These are phyloP conservation scores for Tragulus kanchil DNA, from an alignment of 2,113 vertebrate species.

Conservation along the genomic window DNA sequence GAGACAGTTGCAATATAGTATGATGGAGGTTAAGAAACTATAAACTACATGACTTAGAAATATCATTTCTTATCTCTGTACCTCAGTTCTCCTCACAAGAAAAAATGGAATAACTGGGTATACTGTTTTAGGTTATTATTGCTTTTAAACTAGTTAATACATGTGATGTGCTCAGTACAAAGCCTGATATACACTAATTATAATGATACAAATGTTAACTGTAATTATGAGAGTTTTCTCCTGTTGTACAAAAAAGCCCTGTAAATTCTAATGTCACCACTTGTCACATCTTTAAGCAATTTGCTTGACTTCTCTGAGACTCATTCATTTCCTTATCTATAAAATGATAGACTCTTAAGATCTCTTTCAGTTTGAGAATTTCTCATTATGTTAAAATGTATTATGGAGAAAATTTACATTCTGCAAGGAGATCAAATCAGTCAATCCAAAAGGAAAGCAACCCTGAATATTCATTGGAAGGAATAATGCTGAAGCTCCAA, in stretches of 20 bases:
- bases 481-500: too few relatives aligned
- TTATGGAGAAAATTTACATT: constrained; percentile 29
- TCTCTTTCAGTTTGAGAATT: constrained; percentile 7
- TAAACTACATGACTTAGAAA: neutral
- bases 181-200: neutral
- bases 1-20: neutral
- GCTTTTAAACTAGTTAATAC: neutral
- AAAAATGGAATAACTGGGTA: neutral
- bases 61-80: neutral
- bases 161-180: neutral
- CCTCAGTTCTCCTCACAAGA: neutral
- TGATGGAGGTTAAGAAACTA: neutral
- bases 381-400: neutral
- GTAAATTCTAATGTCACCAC: neutral
- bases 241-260: neutral
- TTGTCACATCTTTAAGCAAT: neutral
- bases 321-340: neutral
- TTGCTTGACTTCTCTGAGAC: neutral
- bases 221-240: neutral
- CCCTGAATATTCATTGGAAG: too few relatives aligned
- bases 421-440: neutral
- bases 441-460: too few relatives aligned
- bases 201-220: neutral
- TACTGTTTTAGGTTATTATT: neutral
- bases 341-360: neutral